A percentile compares a stretch with the other conserved stretches of the same genome.
Conservation (phyloP, 2,113 vertebrate species). For the Brevimyrus niger region DNA sequence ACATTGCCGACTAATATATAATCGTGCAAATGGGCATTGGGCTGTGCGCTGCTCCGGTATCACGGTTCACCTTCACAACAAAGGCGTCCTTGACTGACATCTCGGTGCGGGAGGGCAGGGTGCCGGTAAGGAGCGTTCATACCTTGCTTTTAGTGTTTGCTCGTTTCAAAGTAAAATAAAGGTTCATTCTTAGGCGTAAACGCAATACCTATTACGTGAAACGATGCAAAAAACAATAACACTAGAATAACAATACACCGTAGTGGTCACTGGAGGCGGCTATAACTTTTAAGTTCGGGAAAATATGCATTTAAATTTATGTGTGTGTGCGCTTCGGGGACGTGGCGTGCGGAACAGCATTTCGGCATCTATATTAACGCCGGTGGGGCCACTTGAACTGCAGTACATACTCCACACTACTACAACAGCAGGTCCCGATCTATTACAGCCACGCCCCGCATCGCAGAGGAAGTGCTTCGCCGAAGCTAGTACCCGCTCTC, state of each 20-base stretch:
- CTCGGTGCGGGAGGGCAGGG: neutral
- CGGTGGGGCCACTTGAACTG: neutral
- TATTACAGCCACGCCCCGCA: neutral
- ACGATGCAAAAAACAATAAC: neutral
- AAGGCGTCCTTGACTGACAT: neutral
- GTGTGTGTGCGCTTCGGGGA: neutral
- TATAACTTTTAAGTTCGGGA: neutral
- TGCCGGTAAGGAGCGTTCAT: neutral
- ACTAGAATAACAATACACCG: neutral
- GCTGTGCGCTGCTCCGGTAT: neutral
- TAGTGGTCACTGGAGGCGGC: neutral
- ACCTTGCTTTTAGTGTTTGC: neutral
- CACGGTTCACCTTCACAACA: neutral
- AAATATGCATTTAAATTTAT: neutral
- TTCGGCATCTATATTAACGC: neutral
- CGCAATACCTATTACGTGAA: neutral
- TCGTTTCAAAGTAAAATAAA: neutral
- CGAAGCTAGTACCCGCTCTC: neutral
- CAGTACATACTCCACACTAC: neutral
- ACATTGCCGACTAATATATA: neutral
- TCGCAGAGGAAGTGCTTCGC: neutral
- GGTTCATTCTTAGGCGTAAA: neutral
- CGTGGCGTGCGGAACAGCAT: neutral
- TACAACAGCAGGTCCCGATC: neutral
- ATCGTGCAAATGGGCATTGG: neutral